A percentile compares a stretch with the other conserved stretches of the same genome.
phyloP scores from a whole-genome alignment of 2,888 invertebrate species.

The Liopterus haemorrhoidalis region DNA sequence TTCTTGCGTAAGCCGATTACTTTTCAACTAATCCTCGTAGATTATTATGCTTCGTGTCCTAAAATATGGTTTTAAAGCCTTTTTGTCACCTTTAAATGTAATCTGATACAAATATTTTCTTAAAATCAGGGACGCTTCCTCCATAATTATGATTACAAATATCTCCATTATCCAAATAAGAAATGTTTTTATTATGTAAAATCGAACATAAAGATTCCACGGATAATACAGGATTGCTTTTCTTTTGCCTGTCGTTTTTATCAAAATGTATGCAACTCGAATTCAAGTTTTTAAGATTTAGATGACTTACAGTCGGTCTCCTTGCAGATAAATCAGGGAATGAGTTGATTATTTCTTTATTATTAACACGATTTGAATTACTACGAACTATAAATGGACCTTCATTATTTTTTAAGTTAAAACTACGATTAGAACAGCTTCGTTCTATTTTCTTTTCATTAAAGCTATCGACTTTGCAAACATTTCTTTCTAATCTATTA shows the following conservation, averaged over 20 bases:
- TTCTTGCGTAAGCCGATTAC: too few species aligned
- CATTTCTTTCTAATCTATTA: slow-evolving; percentile 14
- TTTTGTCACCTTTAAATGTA: slow-evolving; percentile 45
- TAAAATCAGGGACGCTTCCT: slow-evolving; percentile 52
- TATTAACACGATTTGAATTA: slow-evolving; percentile 13
- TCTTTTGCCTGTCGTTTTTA: slow-evolving; percentile 32
- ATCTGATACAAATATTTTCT: slow-evolving; percentile 51
- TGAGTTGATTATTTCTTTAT: slow-evolving; percentile 29
- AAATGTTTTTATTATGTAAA: slow-evolving; percentile 40
- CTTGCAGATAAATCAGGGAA: slow-evolving; percentile 32
- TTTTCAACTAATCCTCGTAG: too few species aligned
- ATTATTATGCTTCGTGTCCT: too few species aligned
- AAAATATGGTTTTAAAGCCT: too few species aligned
- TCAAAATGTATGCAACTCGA: slow-evolving; percentile 19
- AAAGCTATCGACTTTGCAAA: slow-evolving; percentile 15
- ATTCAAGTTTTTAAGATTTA: slow-evolving; percentile 23
- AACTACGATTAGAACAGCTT: slow-evolving; percentile 41
- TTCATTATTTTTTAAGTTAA: slow-evolving; percentile 21
- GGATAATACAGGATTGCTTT: slow-evolving; percentile 36
- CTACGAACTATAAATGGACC: slow-evolving; percentile 14
- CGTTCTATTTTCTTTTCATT: slow-evolving; percentile 35
- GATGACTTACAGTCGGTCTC: slow-evolving; percentile 22
- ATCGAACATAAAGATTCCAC: slow-evolving; percentile 43
- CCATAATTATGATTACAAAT: slow-evolving; percentile 44
- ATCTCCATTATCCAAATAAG: slow-evolving; percentile 44